Percentiles rank a stretch among this genome's conserved stretches.
phyloP scores from a whole-genome alignment of 2,113 vertebrate species.

The Lampris incognitus region DNA sequence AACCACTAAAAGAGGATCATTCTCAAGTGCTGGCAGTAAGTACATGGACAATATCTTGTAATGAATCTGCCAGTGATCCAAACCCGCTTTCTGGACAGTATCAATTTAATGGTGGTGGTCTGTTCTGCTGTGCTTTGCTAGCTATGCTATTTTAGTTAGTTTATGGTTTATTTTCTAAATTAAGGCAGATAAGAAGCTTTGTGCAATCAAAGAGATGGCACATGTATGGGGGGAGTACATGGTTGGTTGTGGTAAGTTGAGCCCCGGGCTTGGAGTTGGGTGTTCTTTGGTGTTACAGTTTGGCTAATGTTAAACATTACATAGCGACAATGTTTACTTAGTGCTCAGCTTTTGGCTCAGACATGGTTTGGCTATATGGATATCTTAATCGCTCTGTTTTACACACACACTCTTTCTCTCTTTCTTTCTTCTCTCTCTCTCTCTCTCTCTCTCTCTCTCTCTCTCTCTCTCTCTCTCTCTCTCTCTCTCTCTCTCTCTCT shows the following conservation, averaged over 20 bases:
- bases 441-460: neutral
- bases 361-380: slow-evolving; percentile 15
- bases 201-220: slow-evolving; percentile 59
- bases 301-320: slow-evolving; percentile 51
- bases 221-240: neutral
- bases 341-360: slow-evolving; percentile 32
- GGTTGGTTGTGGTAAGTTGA: slow-evolving; percentile 54
- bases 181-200: slow-evolving; percentile 54
- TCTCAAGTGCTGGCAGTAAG: slow-evolving; percentile 26
- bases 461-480: slow-evolving; percentile 10
- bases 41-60: slow-evolving; percentile 40
- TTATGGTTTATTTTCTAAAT: slow-evolving; percentile 50
- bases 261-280: slow-evolving; percentile 25
- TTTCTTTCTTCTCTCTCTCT: neutral
- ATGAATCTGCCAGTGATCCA: slow-evolving; percentile 39
- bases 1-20: slow-evolving; percentile 14
- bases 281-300: slow-evolving; percentile 38
- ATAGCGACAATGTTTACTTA: slow-evolving; percentile 46
- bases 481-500: neutral
- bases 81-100: slow-evolving; percentile 29
- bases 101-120: slow-evolving; percentile 38
- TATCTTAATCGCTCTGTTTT: neutral
- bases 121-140: slow-evolving; percentile 26
- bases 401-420: neutral
- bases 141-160: slow-evolving; percentile 49